These are phyloP conservation scores for Patella depressa DNA, from an alignment of 2,888 invertebrate species.

Conservation along the genomic window DNA sequence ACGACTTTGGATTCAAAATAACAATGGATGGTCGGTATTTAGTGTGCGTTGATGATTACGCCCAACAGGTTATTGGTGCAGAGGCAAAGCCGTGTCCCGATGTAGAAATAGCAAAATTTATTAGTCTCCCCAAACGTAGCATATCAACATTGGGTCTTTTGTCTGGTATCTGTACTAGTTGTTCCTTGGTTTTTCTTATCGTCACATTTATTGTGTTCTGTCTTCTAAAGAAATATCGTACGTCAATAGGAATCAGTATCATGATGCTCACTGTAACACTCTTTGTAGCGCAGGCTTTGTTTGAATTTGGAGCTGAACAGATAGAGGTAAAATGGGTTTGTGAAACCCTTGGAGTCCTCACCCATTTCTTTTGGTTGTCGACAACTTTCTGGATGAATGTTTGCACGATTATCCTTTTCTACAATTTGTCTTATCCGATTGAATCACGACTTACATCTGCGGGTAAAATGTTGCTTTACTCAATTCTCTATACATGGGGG, in stretches of 20 bases:
- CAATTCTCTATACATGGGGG: background rate
- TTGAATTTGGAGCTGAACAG: background rate
- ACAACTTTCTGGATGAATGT: constrained; percentile 16
- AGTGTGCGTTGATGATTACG: background rate
- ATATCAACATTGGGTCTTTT: background rate
- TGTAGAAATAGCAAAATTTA: background rate
- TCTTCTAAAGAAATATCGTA: background rate
- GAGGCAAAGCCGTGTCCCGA: background rate
- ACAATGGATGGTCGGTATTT: background rate
- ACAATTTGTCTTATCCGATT: background rate
- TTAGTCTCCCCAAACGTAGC: background rate
- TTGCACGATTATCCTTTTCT: constrained; percentile 17
- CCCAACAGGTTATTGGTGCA: background rate
- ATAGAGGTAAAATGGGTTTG: constrained; percentile 5
- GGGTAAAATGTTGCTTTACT: background rate
- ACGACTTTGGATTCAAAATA: background rate
- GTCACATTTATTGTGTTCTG: background rate
- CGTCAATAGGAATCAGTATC: background rate
- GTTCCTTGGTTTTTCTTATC: background rate
- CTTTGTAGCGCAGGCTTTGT: constrained; percentile 11
- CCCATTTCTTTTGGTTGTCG: constrained; percentile 18
- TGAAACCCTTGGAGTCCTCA: background rate
- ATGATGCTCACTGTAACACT: background rate
- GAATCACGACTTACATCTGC: background rate
- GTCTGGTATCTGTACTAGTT: background rate